phyloP scores from a whole-genome alignment of 2,888 invertebrate genomes.

The Dryocosmus kuriphilus region DNA sequence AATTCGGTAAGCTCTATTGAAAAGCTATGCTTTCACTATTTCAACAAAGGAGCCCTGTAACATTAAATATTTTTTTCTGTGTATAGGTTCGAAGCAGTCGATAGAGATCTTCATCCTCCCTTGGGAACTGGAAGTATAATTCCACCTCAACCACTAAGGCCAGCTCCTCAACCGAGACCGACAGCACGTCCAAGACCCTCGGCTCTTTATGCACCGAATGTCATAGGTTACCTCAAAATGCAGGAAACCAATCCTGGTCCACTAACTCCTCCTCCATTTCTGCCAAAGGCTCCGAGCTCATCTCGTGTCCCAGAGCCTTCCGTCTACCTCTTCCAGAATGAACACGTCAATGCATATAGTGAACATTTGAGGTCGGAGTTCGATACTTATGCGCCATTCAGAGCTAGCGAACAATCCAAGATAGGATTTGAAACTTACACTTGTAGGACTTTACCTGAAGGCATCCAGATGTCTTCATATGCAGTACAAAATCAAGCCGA shows the following conservation, averaged over 20 bases:
- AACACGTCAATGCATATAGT: slow-evolving; percentile 45
- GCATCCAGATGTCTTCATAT: slow-evolving; percentile 64
- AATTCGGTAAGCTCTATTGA: too few species aligned
- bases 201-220: slow-evolving; percentile 68
- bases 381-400: slow-evolving; percentile 52
- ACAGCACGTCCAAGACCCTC: slow-evolving; percentile 72
- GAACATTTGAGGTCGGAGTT: neutral
- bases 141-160: slow-evolving; percentile 84
- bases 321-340: slow-evolving; percentile 65
- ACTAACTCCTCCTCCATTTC: slow-evolving; percentile 71
- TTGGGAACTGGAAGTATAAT: slow-evolving; percentile 73
- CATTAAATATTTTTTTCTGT: too few species aligned
- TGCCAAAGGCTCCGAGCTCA: slow-evolving; percentile 46
- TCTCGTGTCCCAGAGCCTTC: slow-evolving; percentile 55
- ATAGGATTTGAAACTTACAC: slow-evolving; percentile 59
- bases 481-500: slow-evolving; percentile 55
- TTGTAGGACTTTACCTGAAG: slow-evolving; percentile 56
- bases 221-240: slow-evolving; percentile 67
- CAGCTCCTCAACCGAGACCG: slow-evolving; percentile 79
- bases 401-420: slow-evolving; percentile 50
- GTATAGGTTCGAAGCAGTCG: slow-evolving; percentile 74
- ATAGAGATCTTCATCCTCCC: slow-evolving; percentile 73
- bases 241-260: slow-evolving; percentile 70
- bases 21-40: too few species aligned
- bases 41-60: too few species aligned